Conservation (phyloP, 1,140 invertebrate species). For the Drosophila tani region DNA sequence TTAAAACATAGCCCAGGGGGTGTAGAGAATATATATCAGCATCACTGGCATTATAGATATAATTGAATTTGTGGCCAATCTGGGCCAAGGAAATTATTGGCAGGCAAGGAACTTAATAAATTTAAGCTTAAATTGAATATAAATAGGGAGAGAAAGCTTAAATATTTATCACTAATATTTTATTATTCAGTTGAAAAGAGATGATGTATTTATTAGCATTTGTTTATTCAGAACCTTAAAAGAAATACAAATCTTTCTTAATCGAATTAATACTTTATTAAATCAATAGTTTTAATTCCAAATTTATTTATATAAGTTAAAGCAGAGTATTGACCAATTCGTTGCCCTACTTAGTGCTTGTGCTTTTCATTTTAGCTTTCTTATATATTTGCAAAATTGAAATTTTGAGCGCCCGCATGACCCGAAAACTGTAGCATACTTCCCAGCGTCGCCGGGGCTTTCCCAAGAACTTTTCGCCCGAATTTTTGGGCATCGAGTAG, state of each 20-base stretch:
- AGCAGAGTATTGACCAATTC: neutral
- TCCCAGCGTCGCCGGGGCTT: slow-evolving; percentile 38
- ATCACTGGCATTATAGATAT: neutral
- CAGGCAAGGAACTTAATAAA: neutral
- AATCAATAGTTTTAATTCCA: neutral
- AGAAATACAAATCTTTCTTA: no score
- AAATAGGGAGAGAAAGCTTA: rapidly evolving
- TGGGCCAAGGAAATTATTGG: neutral
- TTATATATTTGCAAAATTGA: slow-evolving; percentile 21
- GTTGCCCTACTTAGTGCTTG: neutral
- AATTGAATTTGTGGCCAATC: neutral
- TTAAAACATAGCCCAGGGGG: neutral
- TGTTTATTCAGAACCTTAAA: no score
- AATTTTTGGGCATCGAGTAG: neutral
- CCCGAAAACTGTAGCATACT: slow-evolving; percentile 60
- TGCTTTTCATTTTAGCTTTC: slow-evolving; percentile 2
- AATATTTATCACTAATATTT: neutral
- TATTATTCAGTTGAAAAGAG: neutral
- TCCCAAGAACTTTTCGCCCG: neutral
- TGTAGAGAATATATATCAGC: neutral
- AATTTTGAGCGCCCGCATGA: slow-evolving; percentile 38
- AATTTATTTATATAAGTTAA: no score
- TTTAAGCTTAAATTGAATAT: neutral
- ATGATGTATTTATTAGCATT: no score
- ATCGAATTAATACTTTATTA: no score